Conservation (phyloP, 92 coral and sea anemone species). For the Micromussa lordhowensis region DNA sequence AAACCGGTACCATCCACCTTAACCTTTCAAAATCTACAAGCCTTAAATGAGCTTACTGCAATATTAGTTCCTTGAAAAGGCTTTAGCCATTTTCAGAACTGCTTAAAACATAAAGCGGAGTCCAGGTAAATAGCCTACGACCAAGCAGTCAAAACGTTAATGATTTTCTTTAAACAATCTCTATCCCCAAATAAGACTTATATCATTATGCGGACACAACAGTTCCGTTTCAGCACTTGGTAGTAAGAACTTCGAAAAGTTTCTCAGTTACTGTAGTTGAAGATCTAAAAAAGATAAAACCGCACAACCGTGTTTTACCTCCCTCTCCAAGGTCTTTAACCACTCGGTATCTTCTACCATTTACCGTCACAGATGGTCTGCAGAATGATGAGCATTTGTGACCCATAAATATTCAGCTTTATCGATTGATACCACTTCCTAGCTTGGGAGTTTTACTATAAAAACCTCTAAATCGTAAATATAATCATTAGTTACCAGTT, state of each 20-base stretch:
- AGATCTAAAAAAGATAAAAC: neutral
- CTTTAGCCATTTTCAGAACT: neutral
- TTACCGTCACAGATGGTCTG: constrained; percentile 79
- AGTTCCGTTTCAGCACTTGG: neutral
- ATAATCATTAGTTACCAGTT: constrained; percentile 6
- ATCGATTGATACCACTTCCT: neutral
- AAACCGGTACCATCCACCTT: no score
- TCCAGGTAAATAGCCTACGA: neutral
- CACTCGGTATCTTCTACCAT: constrained; percentile 86
- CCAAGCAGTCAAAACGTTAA: no score
- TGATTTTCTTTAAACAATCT: neutral
- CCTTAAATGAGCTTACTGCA: no score
- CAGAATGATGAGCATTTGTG: constrained; percentile 63
- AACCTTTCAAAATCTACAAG: no score
- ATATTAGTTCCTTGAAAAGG: neutral
- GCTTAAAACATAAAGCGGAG: neutral
- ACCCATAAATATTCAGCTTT: constrained; percentile 58
- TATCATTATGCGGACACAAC: neutral
- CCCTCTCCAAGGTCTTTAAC: constrained; percentile 98
- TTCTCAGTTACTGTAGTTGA: no score
- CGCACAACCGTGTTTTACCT: constrained; percentile 55
- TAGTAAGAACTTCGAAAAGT: neutral
- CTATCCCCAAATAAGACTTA: neutral
- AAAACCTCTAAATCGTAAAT: neutral
- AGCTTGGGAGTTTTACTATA: no score